These are phyloP conservation scores for Lasioglossum baleicum DNA, from an alignment of 1,140 invertebrate species.

Conservation along the genomic window DNA sequence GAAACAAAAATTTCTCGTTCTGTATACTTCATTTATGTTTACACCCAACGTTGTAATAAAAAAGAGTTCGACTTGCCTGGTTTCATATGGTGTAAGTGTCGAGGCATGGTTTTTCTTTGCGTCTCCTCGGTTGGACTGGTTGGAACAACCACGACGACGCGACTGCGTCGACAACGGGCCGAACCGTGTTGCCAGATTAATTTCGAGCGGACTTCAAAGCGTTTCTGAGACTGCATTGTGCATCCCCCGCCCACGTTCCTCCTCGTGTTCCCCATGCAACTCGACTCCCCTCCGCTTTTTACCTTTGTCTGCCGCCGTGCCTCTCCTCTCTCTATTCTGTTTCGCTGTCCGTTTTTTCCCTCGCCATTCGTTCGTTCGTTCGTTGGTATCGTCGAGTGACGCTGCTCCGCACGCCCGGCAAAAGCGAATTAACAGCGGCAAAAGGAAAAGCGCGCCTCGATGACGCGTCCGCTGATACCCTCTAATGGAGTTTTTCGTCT, in stretches of 20 bases:
- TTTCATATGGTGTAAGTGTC: not conserved
- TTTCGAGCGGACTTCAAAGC: slow-evolving; percentile 40
- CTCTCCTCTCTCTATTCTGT: too few species aligned
- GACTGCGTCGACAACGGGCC: not conserved
- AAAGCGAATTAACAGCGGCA: slow-evolving; percentile 11
- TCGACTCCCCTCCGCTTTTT: slow-evolving; percentile 16
- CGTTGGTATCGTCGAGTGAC: slow-evolving; percentile 5
- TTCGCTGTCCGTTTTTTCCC: too few species aligned
- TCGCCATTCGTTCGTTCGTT: not conserved
- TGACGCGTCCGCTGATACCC: not conserved
- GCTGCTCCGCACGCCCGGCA: not conserved
- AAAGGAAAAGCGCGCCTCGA: not conserved
- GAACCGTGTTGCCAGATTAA: slow-evolving; percentile 23
- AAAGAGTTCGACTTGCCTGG: too few species aligned
- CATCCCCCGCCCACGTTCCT: not conserved
- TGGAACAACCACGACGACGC: slow-evolving; percentile 21
- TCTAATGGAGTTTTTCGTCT: slow-evolving; percentile 14
- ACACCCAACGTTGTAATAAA: too few species aligned
- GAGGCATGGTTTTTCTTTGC: not conserved
- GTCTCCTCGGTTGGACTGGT: not conserved
- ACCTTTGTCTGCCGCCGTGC: slow-evolving; percentile 8
- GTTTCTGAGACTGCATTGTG: slow-evolving; percentile 27
- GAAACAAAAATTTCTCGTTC: too few species aligned
- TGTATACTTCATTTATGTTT: too few species aligned
- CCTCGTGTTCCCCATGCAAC: not conserved